These are phyloP conservation scores for Syngnathus rostellatus DNA, from an alignment of 2,797 vertebrate genomes.

Conservation along the genomic window DNA sequence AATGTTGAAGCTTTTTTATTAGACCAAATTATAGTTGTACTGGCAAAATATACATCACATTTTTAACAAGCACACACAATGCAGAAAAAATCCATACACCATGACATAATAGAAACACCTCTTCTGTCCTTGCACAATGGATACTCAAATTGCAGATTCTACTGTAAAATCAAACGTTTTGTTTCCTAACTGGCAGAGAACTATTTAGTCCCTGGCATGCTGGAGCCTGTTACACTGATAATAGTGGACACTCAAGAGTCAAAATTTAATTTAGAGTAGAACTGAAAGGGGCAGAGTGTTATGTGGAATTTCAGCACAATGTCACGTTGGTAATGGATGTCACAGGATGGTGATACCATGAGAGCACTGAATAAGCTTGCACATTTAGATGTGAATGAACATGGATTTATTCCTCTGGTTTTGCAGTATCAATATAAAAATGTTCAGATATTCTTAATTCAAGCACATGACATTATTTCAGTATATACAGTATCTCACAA, in stretches of 20 bases:
- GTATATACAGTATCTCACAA: too few species aligned
- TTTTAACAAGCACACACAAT: too few species aligned
- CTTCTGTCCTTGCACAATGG: background rate
- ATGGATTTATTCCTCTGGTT: background rate
- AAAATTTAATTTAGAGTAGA: slow-evolving; percentile 47
- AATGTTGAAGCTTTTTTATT: background rate
- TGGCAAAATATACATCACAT: background rate
- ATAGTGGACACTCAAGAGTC: slow-evolving; percentile 9
- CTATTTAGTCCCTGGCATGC: background rate
- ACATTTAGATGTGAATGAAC: background rate
- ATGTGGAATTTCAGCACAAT: slow-evolving; percentile 26
- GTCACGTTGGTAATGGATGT: slow-evolving; percentile 48
- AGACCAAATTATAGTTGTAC: background rate
- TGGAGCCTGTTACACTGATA: background rate
- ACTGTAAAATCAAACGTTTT: too few species aligned
- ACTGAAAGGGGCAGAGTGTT: slow-evolving; percentile 30
- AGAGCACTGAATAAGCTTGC: background rate
- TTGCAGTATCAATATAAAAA: background rate
- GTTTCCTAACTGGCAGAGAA: background rate
- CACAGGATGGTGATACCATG: slow-evolving; percentile 43
- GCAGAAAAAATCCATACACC: background rate
- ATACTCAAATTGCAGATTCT: background rate
- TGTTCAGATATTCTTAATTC: background rate
- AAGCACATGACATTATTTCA: too few species aligned
- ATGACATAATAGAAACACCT: background rate